A percentile compares a stretch with the other conserved stretches of the same genome.
Conservation (phyloP, 1,140 invertebrate genomes). For the Euura saliciscinereae region DNA sequence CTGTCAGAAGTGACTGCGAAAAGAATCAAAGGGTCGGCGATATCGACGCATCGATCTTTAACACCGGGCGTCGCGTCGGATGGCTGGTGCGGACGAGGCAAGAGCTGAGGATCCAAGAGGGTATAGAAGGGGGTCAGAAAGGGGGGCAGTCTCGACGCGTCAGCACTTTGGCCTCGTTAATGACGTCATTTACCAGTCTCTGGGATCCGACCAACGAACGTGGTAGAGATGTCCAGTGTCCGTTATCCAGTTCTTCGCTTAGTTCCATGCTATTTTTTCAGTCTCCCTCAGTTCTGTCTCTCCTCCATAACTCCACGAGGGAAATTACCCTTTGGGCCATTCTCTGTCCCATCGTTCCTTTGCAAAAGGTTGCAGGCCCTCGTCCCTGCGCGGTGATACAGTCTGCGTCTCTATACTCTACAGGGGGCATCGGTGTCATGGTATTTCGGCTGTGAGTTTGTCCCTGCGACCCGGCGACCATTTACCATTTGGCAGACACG, state of each 20-base stretch:
- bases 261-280: not conserved
- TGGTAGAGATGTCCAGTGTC: conserved; percentile 14
- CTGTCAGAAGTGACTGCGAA: no score
- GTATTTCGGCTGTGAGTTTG: not conserved
- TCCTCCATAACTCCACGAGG: not conserved
- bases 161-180: conserved; percentile 49
- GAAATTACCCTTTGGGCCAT: conserved; percentile 3
- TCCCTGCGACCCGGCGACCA: conserved; percentile 35
- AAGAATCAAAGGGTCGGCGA: not conserved
- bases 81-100: not conserved
- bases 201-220: conserved; percentile 13
- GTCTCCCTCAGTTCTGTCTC: not conserved
- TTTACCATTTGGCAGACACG: conserved; percentile 52
- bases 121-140: not conserved
- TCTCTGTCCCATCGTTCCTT: not conserved
- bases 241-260: not conserved
- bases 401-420: not conserved
- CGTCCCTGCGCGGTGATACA: not conserved
- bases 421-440: not conserved
- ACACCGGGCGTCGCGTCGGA: not conserved
- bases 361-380: not conserved
- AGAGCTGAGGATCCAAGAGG: conserved; percentile 1
- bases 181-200: conserved; percentile 48
- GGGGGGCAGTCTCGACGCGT: conserved; percentile 41
- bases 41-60: conserved; percentile 1